Percentiles rank a stretch among this genome's conserved stretches.
Conservation (phyloP, 2,113 vertebrate species). For the Podiceps cristatus region DNA sequence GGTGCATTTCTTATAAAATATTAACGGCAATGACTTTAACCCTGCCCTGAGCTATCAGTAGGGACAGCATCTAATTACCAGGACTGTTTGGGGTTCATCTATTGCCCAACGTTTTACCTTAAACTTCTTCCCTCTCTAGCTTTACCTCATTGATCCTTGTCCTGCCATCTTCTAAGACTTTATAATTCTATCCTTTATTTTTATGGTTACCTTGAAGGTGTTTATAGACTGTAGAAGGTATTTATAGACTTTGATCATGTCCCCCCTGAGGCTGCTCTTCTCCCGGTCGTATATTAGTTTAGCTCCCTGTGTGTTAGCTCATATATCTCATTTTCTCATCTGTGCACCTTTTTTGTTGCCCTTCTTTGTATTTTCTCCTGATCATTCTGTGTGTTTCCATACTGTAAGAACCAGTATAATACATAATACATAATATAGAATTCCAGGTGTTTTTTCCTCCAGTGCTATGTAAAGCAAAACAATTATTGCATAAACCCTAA, state of each 20-base stretch:
- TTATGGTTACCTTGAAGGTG: constrained; percentile 58
- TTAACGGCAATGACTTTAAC: neutral
- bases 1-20: constrained; percentile 8
- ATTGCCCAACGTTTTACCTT: neutral
- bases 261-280: neutral
- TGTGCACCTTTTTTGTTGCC: neutral
- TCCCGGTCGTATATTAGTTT: constrained; percentile 1
- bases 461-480: neutral
- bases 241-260: constrained; percentile 55
- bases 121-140: neutral
- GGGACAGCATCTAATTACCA: neutral
- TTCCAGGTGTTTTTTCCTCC: neutral
- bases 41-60: neutral
- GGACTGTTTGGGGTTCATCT: neutral
- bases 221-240: constrained; percentile 55
- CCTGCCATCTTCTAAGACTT: neutral
- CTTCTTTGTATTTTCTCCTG: neutral
- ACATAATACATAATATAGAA: neutral
- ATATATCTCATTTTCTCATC: constrained; percentile 25
- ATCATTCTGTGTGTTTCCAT: neutral
- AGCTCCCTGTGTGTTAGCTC: neutral
- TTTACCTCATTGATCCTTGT: constrained; percentile 28
- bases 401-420: neutral
- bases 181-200: constrained; percentile 59
- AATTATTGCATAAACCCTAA: neutral